Evolutionary conservation across 2,888 invertebrate species (phyloP).

Genomic region (Drosophila multiciliata): DNA sequence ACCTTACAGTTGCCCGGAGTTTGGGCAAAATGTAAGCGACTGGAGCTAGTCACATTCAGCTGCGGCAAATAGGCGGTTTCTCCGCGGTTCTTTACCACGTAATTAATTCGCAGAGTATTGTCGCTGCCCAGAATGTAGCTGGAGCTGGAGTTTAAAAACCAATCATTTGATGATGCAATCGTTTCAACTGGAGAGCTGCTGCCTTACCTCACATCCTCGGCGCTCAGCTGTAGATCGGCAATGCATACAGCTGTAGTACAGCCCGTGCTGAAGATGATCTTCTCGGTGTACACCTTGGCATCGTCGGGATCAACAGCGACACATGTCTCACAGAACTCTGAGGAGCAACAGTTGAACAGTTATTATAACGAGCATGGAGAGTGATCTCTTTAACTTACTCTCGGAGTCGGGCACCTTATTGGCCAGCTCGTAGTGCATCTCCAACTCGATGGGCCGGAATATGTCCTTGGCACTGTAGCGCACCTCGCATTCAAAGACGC

Average conservation of each 20-base stretch:
- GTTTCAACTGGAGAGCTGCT: too few relatives aligned
- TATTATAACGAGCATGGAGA: background rate
- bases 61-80: constrained; percentile 86
- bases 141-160: constrained; percentile 55
- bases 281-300: constrained; percentile 78
- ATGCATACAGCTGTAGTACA: constrained; percentile 83
- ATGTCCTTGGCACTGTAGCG: constrained; percentile 83
- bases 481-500: constrained; percentile 79
- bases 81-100: constrained; percentile 84
- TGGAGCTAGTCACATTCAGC: constrained; percentile 85
- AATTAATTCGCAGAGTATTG: constrained; percentile 79
- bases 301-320: constrained; percentile 84
- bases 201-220: constrained; percentile 75
- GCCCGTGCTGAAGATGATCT: constrained; percentile 84
- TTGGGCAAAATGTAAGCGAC: constrained; percentile 82
- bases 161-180: background rate
- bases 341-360: background rate
- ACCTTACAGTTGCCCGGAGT: constrained; percentile 82
- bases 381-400: constrained; percentile 57
- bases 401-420: constrained; percentile 82
- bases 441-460: constrained; percentile 84
- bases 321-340: constrained; percentile 84
- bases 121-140: constrained; percentile 83
- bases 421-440: constrained; percentile 83
- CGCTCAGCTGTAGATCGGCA: constrained; percentile 82